These are phyloP conservation scores for Sarotherodon lohbergeri DNA, from an alignment of 2,113 vertebrate genomes.

Conservation along the genomic window DNA sequence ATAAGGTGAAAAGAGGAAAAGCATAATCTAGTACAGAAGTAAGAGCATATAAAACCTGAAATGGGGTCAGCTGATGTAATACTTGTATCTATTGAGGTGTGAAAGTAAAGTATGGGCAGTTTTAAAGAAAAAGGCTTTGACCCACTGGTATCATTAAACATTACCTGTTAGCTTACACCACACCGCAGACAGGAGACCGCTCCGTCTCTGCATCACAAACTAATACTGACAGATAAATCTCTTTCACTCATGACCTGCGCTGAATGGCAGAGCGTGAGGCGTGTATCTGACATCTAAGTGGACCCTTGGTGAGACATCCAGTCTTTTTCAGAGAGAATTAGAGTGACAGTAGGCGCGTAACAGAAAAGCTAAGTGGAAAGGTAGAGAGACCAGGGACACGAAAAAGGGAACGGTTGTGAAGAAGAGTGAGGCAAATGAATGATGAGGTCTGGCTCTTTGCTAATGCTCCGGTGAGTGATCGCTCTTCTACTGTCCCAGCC, in stretches of 20 bases:
- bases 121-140: background rate
- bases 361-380: conserved; percentile 1
- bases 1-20: background rate
- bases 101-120: background rate
- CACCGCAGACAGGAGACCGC: background rate
- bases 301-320: background rate
- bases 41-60: background rate
- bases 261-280: background rate
- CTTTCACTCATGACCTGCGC: background rate
- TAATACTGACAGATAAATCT: background rate
- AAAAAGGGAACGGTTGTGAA: background rate
- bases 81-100: background rate
- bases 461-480: conserved; percentile 43
- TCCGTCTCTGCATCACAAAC: background rate
- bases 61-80: background rate
- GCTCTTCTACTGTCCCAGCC: conserved; percentile 12
- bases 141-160: background rate
- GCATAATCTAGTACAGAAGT: background rate
- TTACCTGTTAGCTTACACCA: background rate
- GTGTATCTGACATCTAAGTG: background rate
- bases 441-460: conserved; percentile 34
- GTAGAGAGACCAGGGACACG: background rate
- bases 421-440: conserved; percentile 11
- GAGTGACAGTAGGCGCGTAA: background rate
- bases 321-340: background rate